Conservation (phyloP, 2,113 vertebrate species). For the Machaerirhynchus nigripectus region DNA sequence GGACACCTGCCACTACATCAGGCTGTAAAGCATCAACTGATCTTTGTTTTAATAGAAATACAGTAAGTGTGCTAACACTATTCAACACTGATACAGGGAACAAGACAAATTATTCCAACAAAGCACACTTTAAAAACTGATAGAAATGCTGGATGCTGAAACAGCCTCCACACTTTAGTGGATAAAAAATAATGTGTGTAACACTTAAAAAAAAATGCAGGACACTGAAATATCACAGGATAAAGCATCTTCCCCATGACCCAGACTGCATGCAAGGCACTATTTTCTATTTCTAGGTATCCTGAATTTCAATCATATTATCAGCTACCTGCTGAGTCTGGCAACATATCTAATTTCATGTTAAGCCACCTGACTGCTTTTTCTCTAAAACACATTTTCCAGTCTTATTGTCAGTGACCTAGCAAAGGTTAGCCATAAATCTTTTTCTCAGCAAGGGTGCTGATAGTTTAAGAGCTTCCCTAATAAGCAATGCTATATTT, state of each 20-base stretch:
- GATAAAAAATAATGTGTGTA: background rate
- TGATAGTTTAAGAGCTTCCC: constrained; percentile 29
- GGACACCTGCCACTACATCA: background rate
- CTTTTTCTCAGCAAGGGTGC: constrained; percentile 53
- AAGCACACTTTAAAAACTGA: background rate
- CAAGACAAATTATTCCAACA: background rate
- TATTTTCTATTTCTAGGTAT: constrained; percentile 22
- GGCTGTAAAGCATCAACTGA: background rate
- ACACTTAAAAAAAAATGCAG: background rate
- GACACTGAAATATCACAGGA: background rate
- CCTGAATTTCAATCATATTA: constrained; percentile 48
- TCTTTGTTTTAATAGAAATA: background rate
- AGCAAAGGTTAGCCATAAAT: constrained; percentile 62
- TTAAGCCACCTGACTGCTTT: constrained; percentile 49
- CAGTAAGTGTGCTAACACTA: background rate
- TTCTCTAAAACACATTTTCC: constrained; percentile 29
- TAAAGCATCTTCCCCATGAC: background rate
- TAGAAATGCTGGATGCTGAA: background rate
- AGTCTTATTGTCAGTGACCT: constrained; percentile 45
- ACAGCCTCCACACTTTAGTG: background rate
- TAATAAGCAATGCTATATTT: constrained; percentile 36
- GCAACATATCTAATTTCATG: constrained; percentile 54
- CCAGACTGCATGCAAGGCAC: background rate
- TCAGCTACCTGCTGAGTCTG: constrained; percentile 38
- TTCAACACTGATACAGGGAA: background rate